Evolutionary conservation across 2,113 vertebrate species (phyloP), one percentile per base, ranked within the genome.

Genomic region (Bubo scandiacus): DNA sequence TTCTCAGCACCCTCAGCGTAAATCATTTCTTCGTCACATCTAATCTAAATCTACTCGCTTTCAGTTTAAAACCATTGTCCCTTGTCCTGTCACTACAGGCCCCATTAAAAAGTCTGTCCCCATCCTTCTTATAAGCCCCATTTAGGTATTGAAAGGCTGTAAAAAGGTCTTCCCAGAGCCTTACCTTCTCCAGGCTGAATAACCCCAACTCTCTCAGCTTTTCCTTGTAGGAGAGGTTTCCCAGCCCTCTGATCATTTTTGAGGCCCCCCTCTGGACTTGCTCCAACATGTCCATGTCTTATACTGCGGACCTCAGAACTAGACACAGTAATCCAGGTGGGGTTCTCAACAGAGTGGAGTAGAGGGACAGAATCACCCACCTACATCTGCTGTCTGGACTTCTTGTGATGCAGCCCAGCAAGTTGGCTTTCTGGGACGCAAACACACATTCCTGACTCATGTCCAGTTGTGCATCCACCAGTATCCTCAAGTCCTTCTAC

Each of bases 351-450:
- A 63, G 25, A 80, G 6, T 7, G 9, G 34, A 71, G 14, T 15
- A 54, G 49, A 63, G 30, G 14, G 30, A 9, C 4, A 68, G 13
- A 83, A 81, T 58, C 21, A 55, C 40, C 13, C 10, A 26, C n/a
- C 5, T 40, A 0, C 0, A n/a, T 11, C 5, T 55, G 29, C 38
- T 75, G 10, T 32, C 15, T 10, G 0, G 0, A 1, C 5, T 59
- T 84, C n/a, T 57, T 78, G 12, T 63, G 14, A 23, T 43, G 22
- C 26, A 78, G 12, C 15, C 36, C 42, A 79, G 42, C 21, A 38
- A 2, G 2, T 10, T 70, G n/a, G 47, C 17, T 21, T 77, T 83
- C 65, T 63, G 57, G 42, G 19, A n/a, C 32, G 30, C 4, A 10
- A 65, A 19, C 3, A 3, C 12, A 34, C 11, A 11, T 36, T 51